Evolutionary conservation across 2,888 invertebrate species (phyloP), one percentile per base, ranked within the genome.

Genomic region (Diabrotica balteata): DNA sequence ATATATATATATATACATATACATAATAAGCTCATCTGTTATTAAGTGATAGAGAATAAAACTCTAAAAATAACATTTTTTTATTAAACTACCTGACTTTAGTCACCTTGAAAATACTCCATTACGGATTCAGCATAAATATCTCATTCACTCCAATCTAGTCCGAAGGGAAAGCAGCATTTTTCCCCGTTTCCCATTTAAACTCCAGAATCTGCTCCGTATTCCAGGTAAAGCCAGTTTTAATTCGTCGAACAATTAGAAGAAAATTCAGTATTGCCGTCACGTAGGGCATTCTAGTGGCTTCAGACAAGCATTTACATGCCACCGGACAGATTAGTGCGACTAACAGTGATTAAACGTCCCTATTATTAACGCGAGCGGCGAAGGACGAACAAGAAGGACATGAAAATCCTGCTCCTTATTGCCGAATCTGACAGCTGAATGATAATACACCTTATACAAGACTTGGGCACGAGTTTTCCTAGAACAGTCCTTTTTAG

Each of bases 211-310:
- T 55, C 55, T 55, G 44, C 8, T 55, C 45, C 43, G 58, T 62
- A 62, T 62, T 62, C 54, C 47, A 62, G 62, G 62, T 62, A 32
- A 47, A 46, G 47, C 42, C 47, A 62, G 42, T 62, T 63, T 63
- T 63, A 63, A 63, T 63, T 58, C 57, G 58, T 50, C 44, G 50
- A 51, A 57, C 57, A 63, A 63, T 63, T 63, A 63, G 63, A 63
- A 57, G 50, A 57, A 63, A 57, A 51, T 57, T 51, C 11, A 6
- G 7, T 8, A 63, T 57, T 42, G 50, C 22, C 42, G 57, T 57
- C 63, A 63, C 63, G 63, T 63, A 49, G 17, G 11, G 63, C 57
- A 45, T 63, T 63, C 63, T 44, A 45, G 63, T 57, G 55, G 63
- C 63, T 63, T 63, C 46, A 55, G 47, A 49, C 49, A 49, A 50